These are phyloP conservation scores for Protonibea diacanthus DNA, from an alignment of 2,797 vertebrate genomes.

Conservation along the genomic window DNA sequence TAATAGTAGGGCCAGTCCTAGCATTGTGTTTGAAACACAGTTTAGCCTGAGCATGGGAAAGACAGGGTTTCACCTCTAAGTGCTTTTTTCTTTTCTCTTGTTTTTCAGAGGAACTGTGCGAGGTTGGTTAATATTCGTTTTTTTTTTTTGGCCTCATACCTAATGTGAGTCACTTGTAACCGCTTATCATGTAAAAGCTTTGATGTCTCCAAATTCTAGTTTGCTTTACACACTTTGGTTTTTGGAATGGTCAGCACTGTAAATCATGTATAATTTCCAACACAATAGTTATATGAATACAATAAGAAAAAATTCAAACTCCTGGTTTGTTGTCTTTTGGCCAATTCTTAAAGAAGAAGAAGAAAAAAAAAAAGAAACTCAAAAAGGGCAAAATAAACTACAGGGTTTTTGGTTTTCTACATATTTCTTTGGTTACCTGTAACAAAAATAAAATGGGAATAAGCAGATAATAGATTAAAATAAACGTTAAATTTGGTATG, in stretches of 20 bases:
- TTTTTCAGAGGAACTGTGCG: conserved; percentile 76
- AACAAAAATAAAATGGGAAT: conserved; percentile 87
- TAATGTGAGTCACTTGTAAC: conserved; percentile 65
- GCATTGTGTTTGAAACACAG: conserved; percentile 79
- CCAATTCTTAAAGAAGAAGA: conserved; percentile 79
- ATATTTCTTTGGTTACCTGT: conserved; percentile 91
- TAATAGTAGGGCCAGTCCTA: conserved; percentile 42
- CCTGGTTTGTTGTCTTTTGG: conserved; percentile 85
- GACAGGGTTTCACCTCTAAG: conserved; percentile 77
- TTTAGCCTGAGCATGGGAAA: conserved; percentile 79
- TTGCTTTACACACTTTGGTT: conserved; percentile 87
- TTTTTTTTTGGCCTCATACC: conserved; percentile 77
- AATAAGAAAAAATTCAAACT: conserved; percentile 74
- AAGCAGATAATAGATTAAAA: conserved; percentile 76
- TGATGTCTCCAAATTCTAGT: conserved; percentile 76
- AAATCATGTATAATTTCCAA: conserved; percentile 73
- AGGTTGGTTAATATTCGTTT: conserved; percentile 78
- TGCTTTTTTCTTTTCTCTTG: conserved; percentile 75
- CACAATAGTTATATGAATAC: conserved; percentile 68
- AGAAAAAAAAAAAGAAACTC: conserved; percentile 44
- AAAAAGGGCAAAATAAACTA: conserved; percentile 77
- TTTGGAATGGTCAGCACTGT: conserved; percentile 86
- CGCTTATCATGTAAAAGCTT: conserved; percentile 63
- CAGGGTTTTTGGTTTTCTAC: conserved; percentile 91
- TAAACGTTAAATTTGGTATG: conserved; percentile 86